phyloP scores from a whole-genome alignment of 2,888 invertebrate species.

The Xestia ashworthii region DNA sequence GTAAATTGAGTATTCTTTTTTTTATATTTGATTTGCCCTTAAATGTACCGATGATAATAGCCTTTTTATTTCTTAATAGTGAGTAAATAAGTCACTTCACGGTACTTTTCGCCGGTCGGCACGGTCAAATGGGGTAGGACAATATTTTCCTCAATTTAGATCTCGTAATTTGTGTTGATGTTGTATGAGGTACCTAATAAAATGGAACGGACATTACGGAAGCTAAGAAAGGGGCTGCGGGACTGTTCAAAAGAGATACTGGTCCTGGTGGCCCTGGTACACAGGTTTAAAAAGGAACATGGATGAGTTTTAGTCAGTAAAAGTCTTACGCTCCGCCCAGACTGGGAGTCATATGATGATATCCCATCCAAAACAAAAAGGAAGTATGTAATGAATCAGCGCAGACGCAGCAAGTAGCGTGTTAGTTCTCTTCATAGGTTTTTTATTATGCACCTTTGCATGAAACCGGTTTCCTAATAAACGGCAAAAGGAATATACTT shows the following conservation, averaged over 20 bases:
- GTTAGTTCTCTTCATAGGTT: no score
- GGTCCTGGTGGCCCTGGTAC: no score
- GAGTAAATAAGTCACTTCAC: conserved; percentile 59
- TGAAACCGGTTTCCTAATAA: not conserved
- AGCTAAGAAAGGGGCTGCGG: no score
- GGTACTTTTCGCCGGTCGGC: conserved; percentile 18
- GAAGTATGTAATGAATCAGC: not conserved
- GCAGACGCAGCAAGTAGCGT: no score
- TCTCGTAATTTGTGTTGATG: not conserved
- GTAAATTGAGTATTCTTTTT: conserved; percentile 73
- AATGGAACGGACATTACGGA: not conserved
- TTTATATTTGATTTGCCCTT: conserved; percentile 78
- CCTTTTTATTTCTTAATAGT: conserved; percentile 66
- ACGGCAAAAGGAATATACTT: not conserved
- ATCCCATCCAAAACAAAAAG: no score
- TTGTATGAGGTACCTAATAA: not conserved
- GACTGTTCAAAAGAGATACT: no score
- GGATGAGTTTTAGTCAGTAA: no score
- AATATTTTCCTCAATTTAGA: conserved; percentile 1
- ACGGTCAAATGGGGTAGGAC: not conserved
- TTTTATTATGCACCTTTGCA: no score
- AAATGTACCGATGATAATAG: conserved; percentile 69
- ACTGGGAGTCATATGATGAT: no score
- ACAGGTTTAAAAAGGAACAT: no score
- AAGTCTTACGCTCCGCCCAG: no score